Conservation (phyloP, 2,113 vertebrate species). For the Ptilorrhoa leucosticta region DNA sequence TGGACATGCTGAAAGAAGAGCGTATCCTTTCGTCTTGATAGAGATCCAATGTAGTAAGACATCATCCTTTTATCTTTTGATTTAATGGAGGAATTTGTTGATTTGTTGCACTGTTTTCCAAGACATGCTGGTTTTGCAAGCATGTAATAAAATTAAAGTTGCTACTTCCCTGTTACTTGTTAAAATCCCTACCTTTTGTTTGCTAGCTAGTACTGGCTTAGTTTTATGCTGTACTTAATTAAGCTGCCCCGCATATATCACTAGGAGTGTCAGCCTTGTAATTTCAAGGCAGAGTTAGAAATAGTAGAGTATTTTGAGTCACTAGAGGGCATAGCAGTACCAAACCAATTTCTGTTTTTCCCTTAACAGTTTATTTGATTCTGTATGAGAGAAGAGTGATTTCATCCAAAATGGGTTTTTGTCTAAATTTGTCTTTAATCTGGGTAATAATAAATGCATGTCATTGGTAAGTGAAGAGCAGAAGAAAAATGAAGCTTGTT, state of each 20-base stretch:
- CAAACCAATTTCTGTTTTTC: not conserved
- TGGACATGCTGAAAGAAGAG: not conserved
- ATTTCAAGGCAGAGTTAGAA: not conserved
- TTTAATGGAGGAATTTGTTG: not conserved
- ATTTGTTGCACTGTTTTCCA: not conserved
- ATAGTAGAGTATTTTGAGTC: constrained; percentile 9
- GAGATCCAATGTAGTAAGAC: not conserved
- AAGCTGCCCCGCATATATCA: not conserved
- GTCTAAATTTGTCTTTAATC: not conserved
- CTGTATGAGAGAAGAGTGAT: not conserved
- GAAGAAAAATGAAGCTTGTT: not conserved
- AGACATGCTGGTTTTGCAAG: not conserved
- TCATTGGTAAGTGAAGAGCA: not conserved
- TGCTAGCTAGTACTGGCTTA: not conserved
- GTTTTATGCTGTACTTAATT: not conserved
- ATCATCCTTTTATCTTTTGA: not conserved
- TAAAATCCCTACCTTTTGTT: not conserved
- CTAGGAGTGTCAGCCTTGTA: not conserved
- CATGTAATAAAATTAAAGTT: not conserved
- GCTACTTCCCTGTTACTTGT: not conserved
- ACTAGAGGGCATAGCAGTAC: constrained; percentile 53
- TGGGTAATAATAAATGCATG: not conserved
- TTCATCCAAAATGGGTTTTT: not conserved
- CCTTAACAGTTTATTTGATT: not conserved
- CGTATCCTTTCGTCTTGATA: not conserved